phyloP scores from a whole-genome alignment of 1,140 invertebrate genomes.

The Hypsibius dujardini region DNA sequence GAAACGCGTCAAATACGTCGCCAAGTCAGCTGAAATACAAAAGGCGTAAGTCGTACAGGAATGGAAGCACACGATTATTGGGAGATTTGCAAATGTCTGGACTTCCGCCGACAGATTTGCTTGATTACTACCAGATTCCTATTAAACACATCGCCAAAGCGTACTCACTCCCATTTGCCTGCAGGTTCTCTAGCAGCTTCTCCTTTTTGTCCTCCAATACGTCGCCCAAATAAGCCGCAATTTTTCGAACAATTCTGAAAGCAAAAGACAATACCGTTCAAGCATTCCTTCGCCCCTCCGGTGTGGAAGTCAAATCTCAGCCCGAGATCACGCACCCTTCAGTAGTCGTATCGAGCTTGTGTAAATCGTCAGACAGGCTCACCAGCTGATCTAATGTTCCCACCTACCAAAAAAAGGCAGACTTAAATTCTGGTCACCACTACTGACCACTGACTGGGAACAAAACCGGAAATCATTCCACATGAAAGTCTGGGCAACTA shows the following conservation, averaged over 20 bases:
- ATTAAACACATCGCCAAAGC: slow-evolving; percentile 1
- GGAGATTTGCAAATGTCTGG: slow-evolving; percentile 16
- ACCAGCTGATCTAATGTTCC: slow-evolving; percentile 96
- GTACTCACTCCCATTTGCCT: slow-evolving; percentile 81
- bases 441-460: no score
- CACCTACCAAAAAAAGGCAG: slow-evolving; percentile 44
- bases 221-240: slow-evolving; percentile 83
- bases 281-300: neutral
- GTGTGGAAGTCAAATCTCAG: slow-evolving; percentile 9
- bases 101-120: slow-evolving; percentile 24
- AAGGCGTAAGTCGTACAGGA: no score
- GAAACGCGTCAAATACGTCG: slow-evolving; percentile 82
- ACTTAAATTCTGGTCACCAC: neutral
- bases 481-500: no score
- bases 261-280: slow-evolving; percentile 16
- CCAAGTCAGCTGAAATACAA: slow-evolving; percentile 57
- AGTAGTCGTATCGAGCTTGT: slow-evolving; percentile 82
- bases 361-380: slow-evolving; percentile 90
- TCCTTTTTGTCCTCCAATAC: slow-evolving; percentile 91
- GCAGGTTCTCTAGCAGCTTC: slow-evolving; percentile 83
- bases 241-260: slow-evolving; percentile 39
- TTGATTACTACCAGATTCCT: slow-evolving; percentile 18
- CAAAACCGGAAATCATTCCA: no score
- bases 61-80: no score
- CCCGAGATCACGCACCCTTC: slow-evolving; percentile 48